Evolutionary conservation across 1,140 invertebrate genomes (phyloP), one percentile per base, ranked within the genome.

Genomic region (Drosophila triauraria): DNA sequence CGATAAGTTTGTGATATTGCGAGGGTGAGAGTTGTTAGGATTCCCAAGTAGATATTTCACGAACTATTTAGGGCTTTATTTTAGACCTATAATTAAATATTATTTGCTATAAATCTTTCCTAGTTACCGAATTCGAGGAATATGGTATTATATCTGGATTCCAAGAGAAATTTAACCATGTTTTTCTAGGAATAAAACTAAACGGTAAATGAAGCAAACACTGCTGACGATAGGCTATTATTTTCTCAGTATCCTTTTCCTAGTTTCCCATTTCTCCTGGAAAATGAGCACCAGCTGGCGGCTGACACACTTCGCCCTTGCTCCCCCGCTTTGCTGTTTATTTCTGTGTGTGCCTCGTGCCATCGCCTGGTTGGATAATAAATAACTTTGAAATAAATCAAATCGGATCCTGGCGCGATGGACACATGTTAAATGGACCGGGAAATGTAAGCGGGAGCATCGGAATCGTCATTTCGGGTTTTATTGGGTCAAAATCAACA

Each of bases 321-420:
- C 27, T 12, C 42, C 25, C 20, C 40, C 42, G 20, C 48, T 56
- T 32, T 40, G 42, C 54, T 64, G 40, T 74, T 76, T 53, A 59
- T 53, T 60, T 61, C 53, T 44, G 43, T 44, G 43, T 65, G 56
- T 62, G 43, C 47, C 62, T 72, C 56, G 47, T 46, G 46, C 65
- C 43, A 38, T 44, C 32, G 68, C 67, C 80, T 69, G 58, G 46
- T 65, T 82, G 75, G 82, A 75, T 78, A 82, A 82, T 82, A 82
- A 82, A 82, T 82, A 82, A 82, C 58, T 81, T 61, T 80, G 71
- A 78, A 74, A 82, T 82, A 80, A 80, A 83, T 83, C 81, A 76
- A 50, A 71, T 60, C 79, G 54, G 60, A 70, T 64, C 44, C 60
- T 56, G 43, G 35, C 53, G 30, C 17, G 48, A 61, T 35, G 60